Base-by-base conservation (phyloP, 2,113 vertebrate genomes). In the Illadopsis cleaveri region DNA sequence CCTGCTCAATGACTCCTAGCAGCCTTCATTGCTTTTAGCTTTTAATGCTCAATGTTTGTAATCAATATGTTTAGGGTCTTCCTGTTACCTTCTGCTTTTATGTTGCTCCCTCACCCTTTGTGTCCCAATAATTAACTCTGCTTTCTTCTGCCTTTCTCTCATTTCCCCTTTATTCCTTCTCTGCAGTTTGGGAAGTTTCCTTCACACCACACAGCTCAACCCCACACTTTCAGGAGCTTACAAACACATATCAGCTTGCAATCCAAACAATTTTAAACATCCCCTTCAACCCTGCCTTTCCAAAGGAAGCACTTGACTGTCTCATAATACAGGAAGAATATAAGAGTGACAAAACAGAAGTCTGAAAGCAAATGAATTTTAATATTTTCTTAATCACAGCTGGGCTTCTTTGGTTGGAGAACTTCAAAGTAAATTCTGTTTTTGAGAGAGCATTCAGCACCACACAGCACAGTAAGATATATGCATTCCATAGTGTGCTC, bases 401-500 rank as follows among this genome's bases (percentile, higher is more conserved):
- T 40, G 28, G 44, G 51, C 44, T 91, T 51, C 30, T 71, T 79
- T 16, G 16, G 21, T 0, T 60, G 40, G 19, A 71, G 11, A 12
- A 24, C 48, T 76, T 68, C 16, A 9, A 71, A 88, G 28, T 44
- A 21, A 57, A 66, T 37, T 79, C 19, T 64, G 11, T 0, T 47
- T 66, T 60, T 27, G 40, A 50, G 16, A 27, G 30, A 60, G 48
- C 30, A 30, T 37, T 77, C 38, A 83, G 48, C 31, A 76, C 38
- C 31, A 47, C 21, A 14, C 5, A 38, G 17, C 3, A 7, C 11
- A 33, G 40, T 27, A n/a, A 23, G 33, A 16, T 21, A 19, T 0
- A 0, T 25, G 22, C 12, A n/a, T 71, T 45, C 33, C 30, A 12
- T 1, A 15, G n/a, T 2, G 6, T 17, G 30, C 47, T 83, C 27